A percentile compares a stretch with the other conserved stretches of the same genome.
These are phyloP conservation scores for Drosophila macrothrix DNA, from an alignment of 2,888 invertebrate species.

Conservation along the genomic window DNA sequence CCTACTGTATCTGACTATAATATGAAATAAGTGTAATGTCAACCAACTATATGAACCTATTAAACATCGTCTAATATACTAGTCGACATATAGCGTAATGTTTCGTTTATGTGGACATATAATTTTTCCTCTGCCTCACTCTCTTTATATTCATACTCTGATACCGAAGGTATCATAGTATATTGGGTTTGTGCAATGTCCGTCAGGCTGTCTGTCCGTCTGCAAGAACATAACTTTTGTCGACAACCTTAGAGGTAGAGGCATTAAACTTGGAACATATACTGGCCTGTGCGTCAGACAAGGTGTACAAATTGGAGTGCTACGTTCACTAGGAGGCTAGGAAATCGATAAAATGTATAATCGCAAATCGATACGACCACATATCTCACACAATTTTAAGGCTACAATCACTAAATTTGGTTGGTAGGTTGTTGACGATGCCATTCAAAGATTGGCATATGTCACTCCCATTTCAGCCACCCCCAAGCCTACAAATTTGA, in stretches of 20 bases:
- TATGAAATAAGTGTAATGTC: neutral
- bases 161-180: neutral
- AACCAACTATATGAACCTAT: neutral
- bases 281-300: neutral
- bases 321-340: too few species aligned
- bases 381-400: too few species aligned
- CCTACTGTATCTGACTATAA: neutral
- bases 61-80: neutral
- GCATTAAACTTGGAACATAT: neutral
- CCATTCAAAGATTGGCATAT: too few species aligned
- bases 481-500: too few species aligned
- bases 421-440: too few species aligned
- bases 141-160: neutral
- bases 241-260: neutral
- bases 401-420: too few species aligned
- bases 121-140: neutral
- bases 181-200: neutral
- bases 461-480: too few species aligned
- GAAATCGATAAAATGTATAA: too few species aligned
- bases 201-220: neutral
- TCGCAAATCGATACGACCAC: too few species aligned
- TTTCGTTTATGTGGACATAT: neutral
- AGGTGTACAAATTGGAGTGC: too few species aligned
- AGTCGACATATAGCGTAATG: neutral
- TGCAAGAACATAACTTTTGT: neutral